phyloP scores from a whole-genome alignment of 2,113 vertebrate genomes.

The Nibea coibor region DNA sequence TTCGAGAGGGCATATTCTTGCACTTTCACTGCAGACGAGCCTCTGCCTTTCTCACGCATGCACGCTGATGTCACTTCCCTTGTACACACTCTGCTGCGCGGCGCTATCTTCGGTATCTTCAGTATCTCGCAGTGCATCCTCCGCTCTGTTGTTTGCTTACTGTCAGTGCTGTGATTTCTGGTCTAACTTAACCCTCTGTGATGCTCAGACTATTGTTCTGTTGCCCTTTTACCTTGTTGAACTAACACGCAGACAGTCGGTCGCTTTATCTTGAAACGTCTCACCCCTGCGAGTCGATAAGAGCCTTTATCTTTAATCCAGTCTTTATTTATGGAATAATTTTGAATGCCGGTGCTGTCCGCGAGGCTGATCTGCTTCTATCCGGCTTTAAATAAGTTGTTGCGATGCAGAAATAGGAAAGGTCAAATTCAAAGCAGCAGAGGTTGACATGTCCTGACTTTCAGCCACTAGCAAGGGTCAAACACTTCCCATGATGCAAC shows the following conservation, averaged over 20 bases:
- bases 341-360: constrained; percentile 18
- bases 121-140: constrained; percentile 2
- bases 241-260: constrained; percentile 14
- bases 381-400: background rate
- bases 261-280: constrained; percentile 37
- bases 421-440: background rate
- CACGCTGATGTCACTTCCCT: constrained; percentile 27
- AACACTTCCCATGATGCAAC: background rate
- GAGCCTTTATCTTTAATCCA: constrained; percentile 21
- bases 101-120: background rate
- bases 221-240: constrained; percentile 16
- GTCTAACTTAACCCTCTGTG: constrained; percentile 40
- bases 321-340: constrained; percentile 31
- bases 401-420: no score
- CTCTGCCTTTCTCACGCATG: constrained; percentile 15
- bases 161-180: constrained; percentile 28
- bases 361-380: constrained; percentile 3
- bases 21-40: constrained; percentile 10
- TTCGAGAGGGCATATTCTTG: constrained; percentile 2
- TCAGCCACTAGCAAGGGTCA: background rate
- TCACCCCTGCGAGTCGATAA: constrained; percentile 28
- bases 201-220: constrained; percentile 8
- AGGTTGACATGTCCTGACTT: background rate
- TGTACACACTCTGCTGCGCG: background rate
- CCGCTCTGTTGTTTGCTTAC: constrained; percentile 43